Evolutionary conservation across 2,113 vertebrate species (phyloP).

Genomic region (Passer domesticus): DNA sequence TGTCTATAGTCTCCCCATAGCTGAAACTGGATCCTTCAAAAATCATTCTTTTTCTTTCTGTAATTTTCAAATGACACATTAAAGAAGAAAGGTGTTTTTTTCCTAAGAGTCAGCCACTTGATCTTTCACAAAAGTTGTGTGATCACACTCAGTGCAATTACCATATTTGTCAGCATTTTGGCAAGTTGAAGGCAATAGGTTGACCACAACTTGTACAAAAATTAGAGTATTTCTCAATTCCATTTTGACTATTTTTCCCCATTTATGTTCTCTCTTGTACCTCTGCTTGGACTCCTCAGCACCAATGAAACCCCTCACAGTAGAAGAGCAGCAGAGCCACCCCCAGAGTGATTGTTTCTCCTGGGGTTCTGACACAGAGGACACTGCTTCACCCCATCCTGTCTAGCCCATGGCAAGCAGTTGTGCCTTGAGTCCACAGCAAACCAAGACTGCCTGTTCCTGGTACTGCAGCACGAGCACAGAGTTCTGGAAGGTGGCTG

Average conservation of each 20-base stretch:
- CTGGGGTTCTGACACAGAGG: background rate
- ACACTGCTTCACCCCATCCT: background rate
- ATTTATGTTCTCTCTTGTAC: background rate
- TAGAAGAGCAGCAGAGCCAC: background rate
- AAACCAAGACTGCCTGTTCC: background rate
- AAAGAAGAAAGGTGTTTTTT: background rate
- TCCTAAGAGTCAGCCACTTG: rapidly evolving
- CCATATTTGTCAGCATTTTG: background rate
- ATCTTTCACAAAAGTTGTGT: background rate
- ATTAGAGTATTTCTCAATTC: background rate
- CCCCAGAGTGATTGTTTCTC: background rate
- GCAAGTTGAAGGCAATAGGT: background rate
- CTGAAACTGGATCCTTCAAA: background rate
- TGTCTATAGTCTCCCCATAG: background rate
- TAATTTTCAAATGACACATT: background rate
- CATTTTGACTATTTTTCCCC: background rate
- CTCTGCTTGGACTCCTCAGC: background rate
- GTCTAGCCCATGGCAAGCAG: background rate
- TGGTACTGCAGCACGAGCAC: background rate
- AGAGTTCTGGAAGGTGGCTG: background rate
- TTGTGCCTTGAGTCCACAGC: background rate
- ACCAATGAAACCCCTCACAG: background rate
- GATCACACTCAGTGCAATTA: background rate
- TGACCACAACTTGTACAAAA: background rate
- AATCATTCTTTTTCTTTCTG: background rate